Percentiles rank a stretch among this genome's conserved stretches.
Conservation (phyloP, 2,797 vertebrate genomes). For the Helostoma temminkii region DNA sequence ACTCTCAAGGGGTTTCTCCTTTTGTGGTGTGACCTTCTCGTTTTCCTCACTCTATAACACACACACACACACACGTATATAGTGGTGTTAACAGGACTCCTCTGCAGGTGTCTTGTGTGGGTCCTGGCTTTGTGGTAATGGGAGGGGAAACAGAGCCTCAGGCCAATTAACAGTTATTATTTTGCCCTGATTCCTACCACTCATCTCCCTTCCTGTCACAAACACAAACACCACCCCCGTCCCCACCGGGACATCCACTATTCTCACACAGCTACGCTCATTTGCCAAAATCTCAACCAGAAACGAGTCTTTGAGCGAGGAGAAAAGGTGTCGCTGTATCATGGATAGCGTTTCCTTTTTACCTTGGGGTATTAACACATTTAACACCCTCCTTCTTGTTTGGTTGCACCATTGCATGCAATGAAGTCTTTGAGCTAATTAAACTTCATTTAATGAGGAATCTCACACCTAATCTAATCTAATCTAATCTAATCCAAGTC, state of each 20-base stretch:
- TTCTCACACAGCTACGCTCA: constrained; percentile 57
- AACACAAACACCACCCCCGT: constrained; percentile 3
- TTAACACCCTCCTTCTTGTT: constrained; percentile 67
- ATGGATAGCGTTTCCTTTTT: constrained; percentile 66
- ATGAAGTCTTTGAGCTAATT: constrained; percentile 61
- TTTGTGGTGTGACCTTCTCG: constrained; percentile 70
- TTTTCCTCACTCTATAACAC: constrained; percentile 51
- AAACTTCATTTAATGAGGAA: constrained; percentile 45
- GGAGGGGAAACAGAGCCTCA: constrained; percentile 70
- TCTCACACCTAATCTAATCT: constrained; percentile 50
- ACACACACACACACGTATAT: constrained; percentile 24
- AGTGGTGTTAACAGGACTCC: constrained; percentile 67
- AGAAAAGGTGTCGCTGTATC: constrained; percentile 71
- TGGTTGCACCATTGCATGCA: constrained; percentile 64
- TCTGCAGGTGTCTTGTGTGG: constrained; percentile 69
- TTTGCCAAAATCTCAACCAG: constrained; percentile 54
- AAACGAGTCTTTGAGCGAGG: constrained; percentile 25
- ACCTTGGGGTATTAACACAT: constrained; percentile 73
- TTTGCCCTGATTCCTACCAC: constrained; percentile 65
- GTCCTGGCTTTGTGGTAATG: constrained; percentile 65
- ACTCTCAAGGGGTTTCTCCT: constrained; percentile 58
- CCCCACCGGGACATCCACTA: constrained; percentile 45
- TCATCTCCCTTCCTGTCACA: constrained; percentile 26
- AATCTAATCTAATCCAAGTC: no score
- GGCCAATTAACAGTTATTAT: constrained; percentile 86